phyloP scores from a whole-genome alignment of 2,113 vertebrate genomes.

The Ondatra zibethicus region DNA sequence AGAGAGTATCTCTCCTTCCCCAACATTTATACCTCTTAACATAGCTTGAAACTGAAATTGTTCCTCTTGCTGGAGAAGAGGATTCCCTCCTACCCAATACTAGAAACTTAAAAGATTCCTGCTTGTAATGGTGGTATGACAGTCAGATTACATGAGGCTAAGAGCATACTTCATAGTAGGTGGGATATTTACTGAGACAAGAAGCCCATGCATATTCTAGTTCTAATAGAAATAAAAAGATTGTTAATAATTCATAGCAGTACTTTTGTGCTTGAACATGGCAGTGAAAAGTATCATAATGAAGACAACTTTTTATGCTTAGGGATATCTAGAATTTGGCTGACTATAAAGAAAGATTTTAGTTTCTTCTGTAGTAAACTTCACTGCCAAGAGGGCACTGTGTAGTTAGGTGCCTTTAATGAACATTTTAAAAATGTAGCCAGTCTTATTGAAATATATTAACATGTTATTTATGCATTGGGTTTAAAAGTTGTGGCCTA shows the following conservation, averaged over 20 bases:
- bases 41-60: neutral
- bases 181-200: neutral
- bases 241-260: neutral
- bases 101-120: neutral
- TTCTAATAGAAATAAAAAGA: neutral
- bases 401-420: neutral
- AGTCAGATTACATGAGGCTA: neutral
- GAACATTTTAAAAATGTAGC: neutral
- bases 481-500: neutral
- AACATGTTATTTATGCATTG: neutral
- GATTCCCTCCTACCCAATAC: neutral
- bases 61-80: neutral
- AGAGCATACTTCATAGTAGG: neutral
- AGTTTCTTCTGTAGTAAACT: neutral
- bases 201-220: neutral
- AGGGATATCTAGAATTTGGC: neutral
- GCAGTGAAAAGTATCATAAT: neutral
- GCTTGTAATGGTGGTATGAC: neutral
- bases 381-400: neutral
- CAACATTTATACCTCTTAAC: neutral
- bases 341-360: neutral
- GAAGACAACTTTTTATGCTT: neutral
- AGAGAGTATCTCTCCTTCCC: neutral
- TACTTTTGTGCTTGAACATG: neutral
- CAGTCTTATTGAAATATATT: neutral